Evolutionary conservation across 2,797 vertebrate genomes (phyloP), one percentile per base, ranked within the genome.

Genomic region (Sebastes wilsoni): DNA sequence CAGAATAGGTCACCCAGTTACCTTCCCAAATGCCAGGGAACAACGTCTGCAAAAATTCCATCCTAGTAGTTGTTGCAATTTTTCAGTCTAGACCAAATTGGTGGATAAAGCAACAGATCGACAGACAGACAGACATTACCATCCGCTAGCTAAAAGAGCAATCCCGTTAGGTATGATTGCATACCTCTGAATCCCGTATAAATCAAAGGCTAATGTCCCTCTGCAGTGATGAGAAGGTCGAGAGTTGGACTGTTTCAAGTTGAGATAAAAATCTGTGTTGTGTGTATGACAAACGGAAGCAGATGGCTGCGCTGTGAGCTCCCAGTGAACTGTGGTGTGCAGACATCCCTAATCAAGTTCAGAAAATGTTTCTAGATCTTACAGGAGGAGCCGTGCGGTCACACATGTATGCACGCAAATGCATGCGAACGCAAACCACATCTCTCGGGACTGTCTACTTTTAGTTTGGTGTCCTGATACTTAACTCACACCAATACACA

Each of bases 211-310:
- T 72, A 71, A 85, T 80, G 38, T 72, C 32, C 60, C 34, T 72
- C 30, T 65, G 22, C 62, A 25, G n/a, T 65, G 75, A 76, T 65
- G 80, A 77, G 62, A 66, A 52, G 60, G 23, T 49, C 28, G 55
- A 62, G 49, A 64, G 64, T 46, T 27, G 62, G 72, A 62, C 62
- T 30, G 38, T 76, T 83, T 80, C 28, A 64, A 75, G 66, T 32
- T 2, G 16, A 75, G 70, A 87, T 89, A 55, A 28, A 52, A 67
- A 83, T 80, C 80, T 68, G 36, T 75, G 73, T 82, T 54, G 73
- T 79, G 62, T 60, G 78, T 66, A 22, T 59, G 74, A 80, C 82
- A 83, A 86, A 77, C 72, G 46, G 65, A 83, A 75, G 81, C 75
- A 87, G 75, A 82, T 86, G 81, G 60, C 79, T 71, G 46, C 30